Evolutionary conservation across 2,113 vertebrate genomes (phyloP), one percentile per base, ranked within the genome.

Genomic region (Electrona antarctica): DNA sequence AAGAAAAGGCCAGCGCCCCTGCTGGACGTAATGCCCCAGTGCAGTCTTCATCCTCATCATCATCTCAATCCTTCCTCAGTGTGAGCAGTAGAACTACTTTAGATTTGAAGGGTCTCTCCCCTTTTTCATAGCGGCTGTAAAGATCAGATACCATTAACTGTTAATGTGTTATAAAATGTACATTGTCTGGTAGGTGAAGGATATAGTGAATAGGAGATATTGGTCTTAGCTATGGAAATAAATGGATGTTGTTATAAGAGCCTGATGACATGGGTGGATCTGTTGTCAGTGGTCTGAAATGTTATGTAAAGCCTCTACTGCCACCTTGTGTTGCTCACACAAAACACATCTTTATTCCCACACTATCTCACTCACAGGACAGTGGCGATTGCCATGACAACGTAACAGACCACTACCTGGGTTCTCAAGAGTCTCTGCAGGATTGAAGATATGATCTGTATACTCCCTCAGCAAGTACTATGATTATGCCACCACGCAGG

Each of bases 351-450:
- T 62, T 7, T 60, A 14, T 11, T 0, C 10, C 46, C 68, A 48
- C 11, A 28, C 51, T 21, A 21, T 64, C 15, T 76, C 41, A 10
- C 56, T 56, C 28, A 52, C 87, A 93, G 91, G 90, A 83, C 55
- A 82, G 72, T 73, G 86, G 73, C 1, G 70, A 79, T 12, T 46
- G 50, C 29, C 74, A 14, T 0, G 74, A 82, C 67, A 80, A 86
- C 0, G 61, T 55, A 67, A 47, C 57, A n/a, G 77, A 84, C 54
- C 61, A 79, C 62, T 87, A 85, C 7, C 85, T 91, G 29, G 84
- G 76, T 4, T 91, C 89, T 10, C 79, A 76, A 63, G 91, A 91
- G 75, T 90, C 87, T 54, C 78, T 90, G 52, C 79, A 76, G 21
- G 80, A 85, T 71, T 90, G 72, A 91, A 7, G 49, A 12, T 51